Evolutionary conservation across 2,888 invertebrate genomes (phyloP).

Genomic region (Mythimna lalbum): DNA sequence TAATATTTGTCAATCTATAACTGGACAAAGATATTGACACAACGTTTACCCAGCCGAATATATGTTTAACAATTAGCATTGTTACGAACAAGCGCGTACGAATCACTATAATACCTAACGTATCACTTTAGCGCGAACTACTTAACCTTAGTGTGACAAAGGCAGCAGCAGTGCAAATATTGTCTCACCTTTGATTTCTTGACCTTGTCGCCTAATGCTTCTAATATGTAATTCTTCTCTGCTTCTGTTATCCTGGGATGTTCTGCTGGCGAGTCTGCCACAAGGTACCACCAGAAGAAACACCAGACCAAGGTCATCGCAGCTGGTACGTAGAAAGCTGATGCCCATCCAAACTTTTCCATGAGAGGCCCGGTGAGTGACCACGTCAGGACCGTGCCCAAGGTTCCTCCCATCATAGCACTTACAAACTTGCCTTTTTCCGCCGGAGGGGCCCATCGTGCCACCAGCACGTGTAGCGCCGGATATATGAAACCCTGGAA

Average conservation of each 20-base stretch:
- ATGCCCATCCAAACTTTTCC: conserved; percentile 92
- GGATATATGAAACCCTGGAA: conserved; percentile 92
- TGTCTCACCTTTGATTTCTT: conserved; percentile 89
- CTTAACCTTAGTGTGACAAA: conserved; percentile 47
- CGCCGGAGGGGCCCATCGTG: conserved; percentile 94
- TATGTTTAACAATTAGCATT: conserved; percentile 56
- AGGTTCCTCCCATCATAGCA: conserved; percentile 93
- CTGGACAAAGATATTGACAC: conserved; percentile 36
- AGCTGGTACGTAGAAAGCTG: conserved; percentile 92
- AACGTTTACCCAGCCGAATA: conserved; percentile 42
- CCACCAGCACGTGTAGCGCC: conserved; percentile 92
- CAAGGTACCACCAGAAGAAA: conserved; percentile 91
- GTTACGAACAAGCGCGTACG: conserved; percentile 36
- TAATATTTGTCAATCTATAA: conserved; percentile 41
- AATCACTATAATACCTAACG: conserved; percentile 56
- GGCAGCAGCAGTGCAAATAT: conserved; percentile 60
- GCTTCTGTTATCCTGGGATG: conserved; percentile 91
- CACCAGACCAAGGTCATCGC: conserved; percentile 90
- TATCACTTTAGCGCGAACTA: conserved; percentile 63
- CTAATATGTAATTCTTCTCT: conserved; percentile 92
- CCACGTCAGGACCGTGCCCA: conserved; percentile 93
- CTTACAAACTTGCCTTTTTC: conserved; percentile 94
- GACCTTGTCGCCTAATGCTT: conserved; percentile 90
- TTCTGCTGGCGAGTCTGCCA: conserved; percentile 92
- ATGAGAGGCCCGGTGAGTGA: conserved; percentile 92